phyloP scores from a whole-genome alignment of 2,113 vertebrate species.

The Stomatorhinus ivindoensis region DNA sequence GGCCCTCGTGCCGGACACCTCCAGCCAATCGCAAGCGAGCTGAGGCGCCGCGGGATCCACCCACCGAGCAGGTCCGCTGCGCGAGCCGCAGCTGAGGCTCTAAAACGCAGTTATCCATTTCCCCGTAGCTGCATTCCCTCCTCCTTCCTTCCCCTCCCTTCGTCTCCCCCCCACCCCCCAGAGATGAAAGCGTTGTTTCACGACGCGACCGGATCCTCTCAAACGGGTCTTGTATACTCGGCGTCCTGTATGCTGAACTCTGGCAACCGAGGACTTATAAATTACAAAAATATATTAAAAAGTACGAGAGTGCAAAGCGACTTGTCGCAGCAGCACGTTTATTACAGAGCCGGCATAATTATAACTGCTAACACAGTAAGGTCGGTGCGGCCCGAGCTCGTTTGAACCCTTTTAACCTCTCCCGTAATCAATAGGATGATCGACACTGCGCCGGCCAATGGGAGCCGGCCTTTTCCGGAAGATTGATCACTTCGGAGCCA shows the following conservation, averaged over 20 bases:
- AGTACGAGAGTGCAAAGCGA: neutral
- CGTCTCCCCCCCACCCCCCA: neutral
- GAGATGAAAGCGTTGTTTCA: neutral
- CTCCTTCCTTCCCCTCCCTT: neutral
- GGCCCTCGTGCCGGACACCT: neutral
- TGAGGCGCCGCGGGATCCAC: neutral
- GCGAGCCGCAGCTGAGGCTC: neutral
- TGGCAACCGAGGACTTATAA: neutral
- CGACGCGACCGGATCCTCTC: neutral
- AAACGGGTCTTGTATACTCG: neutral
- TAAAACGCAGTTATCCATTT: neutral
- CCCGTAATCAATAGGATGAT: neutral
- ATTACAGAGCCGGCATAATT: neutral
- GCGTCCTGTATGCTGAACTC: neutral
- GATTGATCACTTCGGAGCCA: constrained; percentile 22
- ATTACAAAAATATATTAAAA: neutral
- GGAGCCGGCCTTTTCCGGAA: neutral
- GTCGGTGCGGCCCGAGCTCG: neutral
- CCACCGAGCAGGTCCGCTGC: neutral
- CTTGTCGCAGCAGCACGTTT: neutral
- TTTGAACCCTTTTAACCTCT: constrained; percentile 16
- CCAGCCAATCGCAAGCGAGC: constrained; percentile 3
- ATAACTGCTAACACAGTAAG: neutral
- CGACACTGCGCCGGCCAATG: constrained; percentile 5
- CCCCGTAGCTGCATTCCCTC: neutral